Percentiles rank a stretch among this genome's conserved stretches.
Evolutionary conservation across 30 jellyfish, hydroid and myxozoan species (phyloP).

Genomic region (Euphysa ruthae): DNA sequence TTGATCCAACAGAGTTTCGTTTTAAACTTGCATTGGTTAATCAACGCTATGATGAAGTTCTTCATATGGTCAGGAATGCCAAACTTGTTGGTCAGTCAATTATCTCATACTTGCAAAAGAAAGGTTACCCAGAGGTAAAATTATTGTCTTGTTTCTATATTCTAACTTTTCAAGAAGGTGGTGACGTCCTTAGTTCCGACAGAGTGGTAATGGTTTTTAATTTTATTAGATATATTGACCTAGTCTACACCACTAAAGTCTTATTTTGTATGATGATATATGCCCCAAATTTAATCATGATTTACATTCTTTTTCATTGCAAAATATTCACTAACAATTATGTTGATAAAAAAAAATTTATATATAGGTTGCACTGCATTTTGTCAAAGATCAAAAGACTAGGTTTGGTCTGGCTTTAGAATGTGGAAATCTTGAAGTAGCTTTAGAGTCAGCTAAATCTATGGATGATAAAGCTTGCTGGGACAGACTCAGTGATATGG

Average conservation of each 20-base stretch:
- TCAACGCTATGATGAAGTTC: constrained; percentile 88
- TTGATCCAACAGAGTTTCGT: constrained; percentile 91
- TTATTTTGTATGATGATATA: too few relatives aligned
- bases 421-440: constrained; percentile 88
- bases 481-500: constrained; percentile 91
- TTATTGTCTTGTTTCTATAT: too few relatives aligned
- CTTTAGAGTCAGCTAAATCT: constrained; percentile 95
- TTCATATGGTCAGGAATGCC: constrained; percentile 89
- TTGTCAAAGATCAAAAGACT: constrained; percentile 83
- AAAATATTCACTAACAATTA: not conserved
- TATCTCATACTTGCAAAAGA: constrained; percentile 76
- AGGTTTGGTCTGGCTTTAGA: constrained; percentile 82
- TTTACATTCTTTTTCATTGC: too few relatives aligned
- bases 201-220: too few relatives aligned
- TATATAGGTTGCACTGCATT: constrained; percentile 89
- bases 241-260: too few relatives aligned
- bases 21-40: constrained; percentile 91
- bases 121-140: constrained; percentile 89
- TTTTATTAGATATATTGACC: too few relatives aligned
- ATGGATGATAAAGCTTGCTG: constrained; percentile 83
- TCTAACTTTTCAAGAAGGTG: too few relatives aligned
- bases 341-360: not conserved
- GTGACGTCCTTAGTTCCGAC: too few relatives aligned
- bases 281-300: too few relatives aligned
- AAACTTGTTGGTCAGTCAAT: constrained; percentile 93